phyloP scores from a whole-genome alignment of 2,888 invertebrate genomes.

The Lasioglossum vierecki region DNA sequence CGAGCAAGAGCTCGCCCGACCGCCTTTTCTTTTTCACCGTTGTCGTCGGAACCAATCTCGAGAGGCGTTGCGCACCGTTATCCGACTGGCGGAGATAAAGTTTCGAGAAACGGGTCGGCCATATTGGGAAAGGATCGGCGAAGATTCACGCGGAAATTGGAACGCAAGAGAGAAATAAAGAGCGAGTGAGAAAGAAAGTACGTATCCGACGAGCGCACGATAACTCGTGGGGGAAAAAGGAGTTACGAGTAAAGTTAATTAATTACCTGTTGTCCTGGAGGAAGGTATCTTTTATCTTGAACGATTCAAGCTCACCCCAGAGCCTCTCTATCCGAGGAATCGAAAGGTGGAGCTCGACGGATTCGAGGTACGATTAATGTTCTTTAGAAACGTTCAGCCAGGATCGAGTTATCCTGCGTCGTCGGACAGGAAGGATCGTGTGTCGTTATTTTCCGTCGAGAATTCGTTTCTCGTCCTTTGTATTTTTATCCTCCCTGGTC shows the following conservation, averaged over 20 bases:
- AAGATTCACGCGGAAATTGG: constrained; percentile 16
- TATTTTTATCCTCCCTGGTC: constrained; percentile 4
- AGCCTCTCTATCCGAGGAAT: not conserved
- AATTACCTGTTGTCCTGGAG: not conserved
- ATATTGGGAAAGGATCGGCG: not conserved
- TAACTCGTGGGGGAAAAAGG: not conserved
- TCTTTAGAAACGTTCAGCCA: not conserved
- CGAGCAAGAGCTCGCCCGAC: not conserved
- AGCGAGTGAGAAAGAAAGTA: not conserved
- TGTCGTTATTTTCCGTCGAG: constrained; percentile 3
- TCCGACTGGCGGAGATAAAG: not conserved
- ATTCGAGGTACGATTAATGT: not conserved
- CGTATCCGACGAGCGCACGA: not conserved
- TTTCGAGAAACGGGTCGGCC: not conserved
- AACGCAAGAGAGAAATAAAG: not conserved
- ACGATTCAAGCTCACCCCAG: not conserved
- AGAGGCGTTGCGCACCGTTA: constrained; percentile 6
- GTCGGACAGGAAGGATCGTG: not conserved
- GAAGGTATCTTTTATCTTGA: not conserved
- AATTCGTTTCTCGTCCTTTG: not conserved
- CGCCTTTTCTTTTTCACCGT: constrained; percentile 3
- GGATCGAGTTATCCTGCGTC: not conserved
- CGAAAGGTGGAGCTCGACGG: not conserved
- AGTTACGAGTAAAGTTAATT: not conserved
- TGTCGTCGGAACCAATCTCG: constrained; percentile 1